Percentiles rank a stretch among this genome's conserved stretches.
phyloP scores from a whole-genome alignment of 2,797 vertebrate genomes.

The Acanthurus tractus region DNA sequence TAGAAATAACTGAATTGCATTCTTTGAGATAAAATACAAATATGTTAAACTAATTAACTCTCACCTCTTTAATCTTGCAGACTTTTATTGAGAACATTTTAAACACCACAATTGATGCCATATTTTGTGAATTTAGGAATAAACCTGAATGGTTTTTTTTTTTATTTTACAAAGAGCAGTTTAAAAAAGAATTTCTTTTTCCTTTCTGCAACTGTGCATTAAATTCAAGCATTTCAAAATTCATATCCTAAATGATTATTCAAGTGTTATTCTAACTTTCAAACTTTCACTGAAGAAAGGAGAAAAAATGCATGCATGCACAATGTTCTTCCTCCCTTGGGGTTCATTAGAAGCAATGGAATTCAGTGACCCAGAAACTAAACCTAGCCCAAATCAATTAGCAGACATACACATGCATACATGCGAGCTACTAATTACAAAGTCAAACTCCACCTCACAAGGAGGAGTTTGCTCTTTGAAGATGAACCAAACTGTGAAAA shows the following conservation, averaged over 20 bases:
- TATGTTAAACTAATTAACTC: background rate
- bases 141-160: no score
- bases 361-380: constrained; percentile 88
- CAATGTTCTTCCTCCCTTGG: constrained; percentile 73
- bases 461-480: constrained; percentile 77
- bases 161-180: no score
- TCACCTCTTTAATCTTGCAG: background rate
- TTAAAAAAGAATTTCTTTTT: no score
- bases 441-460: constrained; percentile 73
- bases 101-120: no score
- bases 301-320: constrained; percentile 58
- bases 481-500: constrained; percentile 60
- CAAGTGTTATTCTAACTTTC: constrained; percentile 62
- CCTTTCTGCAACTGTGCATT: constrained; percentile 15
- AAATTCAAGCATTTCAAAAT: constrained; percentile 52
- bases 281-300: constrained; percentile 64
- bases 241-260: constrained; percentile 59
- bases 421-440: constrained; percentile 79
- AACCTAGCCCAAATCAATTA: constrained; percentile 82
- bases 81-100: background rate
- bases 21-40: background rate
- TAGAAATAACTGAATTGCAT: background rate
- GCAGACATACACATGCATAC: constrained; percentile 76
- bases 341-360: constrained; percentile 85
- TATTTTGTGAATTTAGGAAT: no score